phyloP scores from a whole-genome alignment of 2,888 invertebrate genomes.

The Iselma pallidipennis region DNA sequence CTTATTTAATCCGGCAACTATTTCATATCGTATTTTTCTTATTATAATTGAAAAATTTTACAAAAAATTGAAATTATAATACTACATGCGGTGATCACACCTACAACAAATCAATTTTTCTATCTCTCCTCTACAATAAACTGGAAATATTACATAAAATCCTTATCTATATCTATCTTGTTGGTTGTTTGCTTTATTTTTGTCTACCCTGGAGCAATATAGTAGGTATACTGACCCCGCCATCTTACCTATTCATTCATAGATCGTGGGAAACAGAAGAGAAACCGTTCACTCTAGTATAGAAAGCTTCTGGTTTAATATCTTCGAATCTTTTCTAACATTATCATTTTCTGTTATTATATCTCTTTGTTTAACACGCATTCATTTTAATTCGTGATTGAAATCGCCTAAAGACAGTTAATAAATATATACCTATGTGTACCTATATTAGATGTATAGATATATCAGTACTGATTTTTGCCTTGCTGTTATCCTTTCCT shows the following conservation, averaged over 20 bases:
- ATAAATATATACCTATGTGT: no score
- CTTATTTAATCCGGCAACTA: no score
- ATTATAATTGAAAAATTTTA: not conserved
- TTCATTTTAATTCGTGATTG: not conserved
- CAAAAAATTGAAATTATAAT: no score
- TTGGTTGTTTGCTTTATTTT: conserved; percentile 31
- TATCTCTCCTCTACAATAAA: conserved; percentile 16
- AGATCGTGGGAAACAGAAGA: conserved; percentile 50
- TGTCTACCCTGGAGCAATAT: conserved; percentile 43
- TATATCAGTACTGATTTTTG: conserved; percentile 17
- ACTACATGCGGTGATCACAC: no score
- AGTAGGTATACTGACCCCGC: conserved; percentile 54
- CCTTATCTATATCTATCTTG: conserved; percentile 32
- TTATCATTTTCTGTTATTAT: not conserved
- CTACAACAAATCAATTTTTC: no score
- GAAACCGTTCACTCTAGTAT: conserved; percentile 29
- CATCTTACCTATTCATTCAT: conserved; percentile 53
- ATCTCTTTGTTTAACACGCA: not conserved
- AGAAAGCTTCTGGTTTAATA: not conserved
- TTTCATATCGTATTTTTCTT: no score
- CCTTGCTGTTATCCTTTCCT: not conserved
- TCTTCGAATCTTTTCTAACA: conserved; percentile 2
- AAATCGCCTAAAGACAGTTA: conserved; percentile 12
- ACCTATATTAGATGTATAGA: no score
- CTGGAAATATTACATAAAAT: conserved; percentile 31